Percentiles rank a stretch among this genome's conserved stretches.
Evolutionary conservation across 2,113 vertebrate genomes (phyloP).

Genomic region (Vulpes vulpes): DNA sequence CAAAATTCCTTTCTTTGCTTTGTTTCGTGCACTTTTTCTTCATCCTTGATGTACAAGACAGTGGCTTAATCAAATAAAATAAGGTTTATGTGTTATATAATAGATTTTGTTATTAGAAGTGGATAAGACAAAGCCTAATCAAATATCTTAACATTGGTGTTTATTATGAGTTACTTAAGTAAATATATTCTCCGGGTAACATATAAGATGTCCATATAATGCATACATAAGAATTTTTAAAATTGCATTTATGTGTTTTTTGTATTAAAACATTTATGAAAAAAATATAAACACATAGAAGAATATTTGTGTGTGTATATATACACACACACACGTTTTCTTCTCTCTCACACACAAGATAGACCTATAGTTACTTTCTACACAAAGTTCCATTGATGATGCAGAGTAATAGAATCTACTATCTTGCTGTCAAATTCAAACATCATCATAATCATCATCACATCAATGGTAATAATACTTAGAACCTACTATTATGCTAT

Average conservation of each 20-base stretch:
- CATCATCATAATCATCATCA: neutral
- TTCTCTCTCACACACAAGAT: neutral
- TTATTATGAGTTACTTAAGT: neutral
- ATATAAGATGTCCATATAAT: neutral
- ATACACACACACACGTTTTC: neutral
- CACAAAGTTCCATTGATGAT: neutral
- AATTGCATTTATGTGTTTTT: neutral
- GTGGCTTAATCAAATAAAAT: neutral
- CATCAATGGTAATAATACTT: neutral
- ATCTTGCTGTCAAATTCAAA: neutral
- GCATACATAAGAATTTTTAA: neutral
- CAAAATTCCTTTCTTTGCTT: neutral
- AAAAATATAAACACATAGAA: slow-evolving; percentile 16
- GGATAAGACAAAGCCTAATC: neutral
- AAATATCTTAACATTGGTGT: neutral
- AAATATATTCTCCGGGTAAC: neutral
- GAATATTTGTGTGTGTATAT: neutral
- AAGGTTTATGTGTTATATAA: neutral
- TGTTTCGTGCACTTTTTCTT: neutral
- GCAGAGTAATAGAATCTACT: neutral
- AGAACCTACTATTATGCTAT: neutral
- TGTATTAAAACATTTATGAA: neutral
- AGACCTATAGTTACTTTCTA: neutral
- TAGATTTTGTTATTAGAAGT: neutral
- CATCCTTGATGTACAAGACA: neutral